Evolutionary conservation across 2,797 vertebrate genomes (phyloP).

Genomic region (Menidia menidia): DNA sequence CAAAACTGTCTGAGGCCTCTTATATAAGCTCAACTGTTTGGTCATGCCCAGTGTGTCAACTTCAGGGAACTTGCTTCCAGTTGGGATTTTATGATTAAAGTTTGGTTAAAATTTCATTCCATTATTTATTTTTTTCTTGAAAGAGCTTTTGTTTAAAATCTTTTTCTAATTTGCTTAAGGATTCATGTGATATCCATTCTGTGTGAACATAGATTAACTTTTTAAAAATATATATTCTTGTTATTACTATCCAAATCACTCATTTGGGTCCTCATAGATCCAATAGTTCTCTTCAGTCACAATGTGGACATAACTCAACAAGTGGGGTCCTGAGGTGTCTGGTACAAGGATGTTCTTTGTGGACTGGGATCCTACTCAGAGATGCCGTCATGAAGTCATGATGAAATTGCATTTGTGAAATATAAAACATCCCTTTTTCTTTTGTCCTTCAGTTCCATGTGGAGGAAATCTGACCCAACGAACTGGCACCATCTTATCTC

Average conservation of each 20-base stretch:
- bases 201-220: no score
- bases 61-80: background rate
- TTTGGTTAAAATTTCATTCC: no score
- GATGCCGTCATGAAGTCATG: background rate
- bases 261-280: no score
- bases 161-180: no score
- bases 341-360: background rate
- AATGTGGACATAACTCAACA: no score
- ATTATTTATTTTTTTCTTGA: background rate
- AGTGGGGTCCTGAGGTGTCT: background rate
- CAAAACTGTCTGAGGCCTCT: conserved; percentile 32
- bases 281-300: no score
- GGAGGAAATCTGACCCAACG: conserved; percentile 95
- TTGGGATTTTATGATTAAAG: background rate
- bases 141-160: no score
- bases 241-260: no score
- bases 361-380: background rate
- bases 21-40: conserved; percentile 22
- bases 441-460: conserved; percentile 88
- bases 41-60: background rate
- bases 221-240: no score
- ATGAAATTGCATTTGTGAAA: background rate
- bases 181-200: no score
- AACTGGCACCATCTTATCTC: conserved; percentile 95
- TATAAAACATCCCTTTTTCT: background rate